Percentiles rank a stretch among this genome's conserved stretches.
Conservation (phyloP, 2,797 vertebrate genomes). For the Myripristis murdjan region DNA sequence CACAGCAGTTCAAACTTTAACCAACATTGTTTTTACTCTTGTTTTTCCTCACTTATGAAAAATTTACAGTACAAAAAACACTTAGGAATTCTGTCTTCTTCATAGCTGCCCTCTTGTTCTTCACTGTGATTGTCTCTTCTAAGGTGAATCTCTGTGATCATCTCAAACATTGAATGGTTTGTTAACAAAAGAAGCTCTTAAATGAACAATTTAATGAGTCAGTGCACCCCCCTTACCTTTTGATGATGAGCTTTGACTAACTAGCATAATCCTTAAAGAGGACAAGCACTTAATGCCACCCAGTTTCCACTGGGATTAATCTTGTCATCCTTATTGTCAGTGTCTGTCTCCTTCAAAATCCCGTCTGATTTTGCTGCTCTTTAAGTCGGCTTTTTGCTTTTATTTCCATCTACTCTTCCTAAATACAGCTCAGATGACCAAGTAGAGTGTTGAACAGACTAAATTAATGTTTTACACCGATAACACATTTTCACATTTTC, state of each 20-base stretch:
- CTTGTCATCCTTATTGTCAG: conserved; percentile 55
- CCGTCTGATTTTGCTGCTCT: conserved; percentile 30
- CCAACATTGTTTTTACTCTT: conserved; percentile 63
- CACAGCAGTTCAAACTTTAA: conserved; percentile 60
- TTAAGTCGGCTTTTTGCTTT: conserved; percentile 21
- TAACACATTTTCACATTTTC: no score
- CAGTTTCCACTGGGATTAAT: conserved; percentile 67
- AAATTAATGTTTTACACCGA: no score
- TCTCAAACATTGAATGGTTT: conserved; percentile 27
- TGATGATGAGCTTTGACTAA: conserved; percentile 56
- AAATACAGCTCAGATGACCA: no score
- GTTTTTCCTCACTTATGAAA: conserved; percentile 68
- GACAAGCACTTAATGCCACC: conserved; percentile 44
- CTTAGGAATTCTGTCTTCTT: conserved; percentile 51
- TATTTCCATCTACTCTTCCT: conserved; percentile 4
- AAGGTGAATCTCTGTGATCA: conserved; percentile 20
- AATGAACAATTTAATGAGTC: conserved; percentile 28
- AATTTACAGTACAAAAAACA: conserved; percentile 39
- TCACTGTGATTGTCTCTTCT: conserved; percentile 5
- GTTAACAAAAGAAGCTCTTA: conserved; percentile 14
- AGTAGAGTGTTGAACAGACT: no score
- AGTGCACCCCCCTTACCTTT: conserved; percentile 35
- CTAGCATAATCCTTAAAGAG: conserved; percentile 55
- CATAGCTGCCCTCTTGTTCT: conserved; percentile 43
- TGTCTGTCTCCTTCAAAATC: conserved; percentile 42